Conservation (phyloP, 2,888 invertebrate species). For the Callyntrura sp. region DNA sequence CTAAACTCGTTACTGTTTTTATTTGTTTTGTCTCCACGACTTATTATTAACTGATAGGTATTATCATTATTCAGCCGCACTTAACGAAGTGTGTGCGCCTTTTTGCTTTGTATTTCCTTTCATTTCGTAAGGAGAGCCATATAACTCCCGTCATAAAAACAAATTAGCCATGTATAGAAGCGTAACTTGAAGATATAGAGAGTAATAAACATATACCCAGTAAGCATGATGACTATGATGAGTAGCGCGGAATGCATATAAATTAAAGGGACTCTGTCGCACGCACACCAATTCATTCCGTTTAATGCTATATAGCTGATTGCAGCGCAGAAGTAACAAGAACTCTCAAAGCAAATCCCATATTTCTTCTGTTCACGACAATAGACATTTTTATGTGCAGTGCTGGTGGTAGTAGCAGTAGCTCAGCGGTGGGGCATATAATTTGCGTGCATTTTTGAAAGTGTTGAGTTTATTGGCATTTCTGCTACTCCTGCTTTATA, state of each 20-base stretch:
- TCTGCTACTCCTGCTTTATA: not conserved
- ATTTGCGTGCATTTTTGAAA: conserved; percentile 51
- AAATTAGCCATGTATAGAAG: conserved; percentile 68
- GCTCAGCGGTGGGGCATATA: not conserved
- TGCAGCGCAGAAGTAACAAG: conserved; percentile 8
- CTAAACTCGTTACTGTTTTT: conserved; percentile 63
- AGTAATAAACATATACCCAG: not conserved
- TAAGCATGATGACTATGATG: not conserved
- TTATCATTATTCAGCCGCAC: conserved; percentile 8
- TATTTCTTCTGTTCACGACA: conserved; percentile 40
- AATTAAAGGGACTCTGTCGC: conserved; percentile 41
- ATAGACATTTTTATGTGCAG: conserved; percentile 39
- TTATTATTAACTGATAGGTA: conserved; percentile 40
- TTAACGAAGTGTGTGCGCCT: conserved; percentile 22
- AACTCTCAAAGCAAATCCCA: conserved; percentile 45
- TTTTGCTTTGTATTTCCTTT: conserved; percentile 51
- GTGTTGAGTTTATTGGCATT: conserved; percentile 35
- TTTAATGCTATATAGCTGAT: conserved; percentile 43
- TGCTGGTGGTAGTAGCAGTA: not conserved
- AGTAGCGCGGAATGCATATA: not conserved
- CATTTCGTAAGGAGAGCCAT: not conserved
- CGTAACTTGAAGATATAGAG: conserved; percentile 23
- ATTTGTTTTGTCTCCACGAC: conserved; percentile 62
- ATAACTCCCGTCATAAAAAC: conserved; percentile 58
- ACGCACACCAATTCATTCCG: conserved; percentile 25